These are phyloP conservation scores for Hylomyscus alleni DNA, from an alignment of 2,797 vertebrate genomes.

Conservation along the genomic window DNA sequence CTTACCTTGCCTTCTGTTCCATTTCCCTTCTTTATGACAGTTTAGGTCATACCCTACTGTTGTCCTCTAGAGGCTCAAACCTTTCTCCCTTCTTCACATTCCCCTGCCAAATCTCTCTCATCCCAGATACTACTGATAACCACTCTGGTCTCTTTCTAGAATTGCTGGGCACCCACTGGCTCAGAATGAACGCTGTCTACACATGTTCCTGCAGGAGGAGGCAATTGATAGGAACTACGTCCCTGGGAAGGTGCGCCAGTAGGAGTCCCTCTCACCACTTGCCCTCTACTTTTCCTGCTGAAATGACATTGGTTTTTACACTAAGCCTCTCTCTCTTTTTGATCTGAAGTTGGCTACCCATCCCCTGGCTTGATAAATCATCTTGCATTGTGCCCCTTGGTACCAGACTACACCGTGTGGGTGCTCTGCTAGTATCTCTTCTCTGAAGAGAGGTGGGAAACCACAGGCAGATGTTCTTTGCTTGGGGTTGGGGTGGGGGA, in stretches of 20 bases:
- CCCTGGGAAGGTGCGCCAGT: constrained; percentile 99
- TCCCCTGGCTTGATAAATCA: constrained; percentile 87
- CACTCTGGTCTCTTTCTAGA: constrained; percentile 89
- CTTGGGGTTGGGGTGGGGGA: constrained; percentile 77
- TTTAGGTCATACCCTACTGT: constrained; percentile 29
- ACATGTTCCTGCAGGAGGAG: constrained; percentile 99
- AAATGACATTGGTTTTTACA: constrained; percentile 94
- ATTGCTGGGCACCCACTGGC: constrained; percentile 99
- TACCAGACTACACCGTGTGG: constrained; percentile 87
- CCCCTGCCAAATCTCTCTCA: constrained; percentile 39
- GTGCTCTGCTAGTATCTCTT: constrained; percentile 84
- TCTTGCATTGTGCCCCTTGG: constrained; percentile 87
- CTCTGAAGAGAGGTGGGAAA: constrained; percentile 85
- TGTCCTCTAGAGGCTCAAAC: constrained; percentile 8
- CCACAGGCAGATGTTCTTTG: constrained; percentile 81
- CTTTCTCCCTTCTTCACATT: constrained; percentile 7
- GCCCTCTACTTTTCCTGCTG: constrained; percentile 89
- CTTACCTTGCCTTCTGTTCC: background rate
- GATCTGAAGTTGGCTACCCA: constrained; percentile 89
- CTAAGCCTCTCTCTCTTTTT: constrained; percentile 89
- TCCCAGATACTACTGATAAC: constrained; percentile 62
- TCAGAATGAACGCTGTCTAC: constrained; percentile 99
- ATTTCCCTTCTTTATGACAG: background rate
- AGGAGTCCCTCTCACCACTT: constrained; percentile 89
- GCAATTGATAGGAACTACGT: constrained; percentile 96